These are phyloP conservation scores for Euwallacea fornicatus DNA, from an alignment of 1,140 invertebrate species.

Conservation along the genomic window DNA sequence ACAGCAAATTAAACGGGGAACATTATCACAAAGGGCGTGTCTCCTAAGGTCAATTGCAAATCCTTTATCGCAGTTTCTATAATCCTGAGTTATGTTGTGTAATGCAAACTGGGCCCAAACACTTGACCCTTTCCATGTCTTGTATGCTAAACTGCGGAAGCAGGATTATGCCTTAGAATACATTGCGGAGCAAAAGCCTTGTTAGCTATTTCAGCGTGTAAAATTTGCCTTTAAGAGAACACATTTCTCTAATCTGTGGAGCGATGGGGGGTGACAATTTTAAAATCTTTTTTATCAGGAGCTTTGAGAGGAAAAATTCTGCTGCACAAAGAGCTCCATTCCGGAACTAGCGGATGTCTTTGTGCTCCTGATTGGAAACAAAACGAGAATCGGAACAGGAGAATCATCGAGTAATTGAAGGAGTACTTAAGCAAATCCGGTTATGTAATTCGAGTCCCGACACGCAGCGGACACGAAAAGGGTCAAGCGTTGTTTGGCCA, in stretches of 20 bases:
- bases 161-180: conserved; percentile 3
- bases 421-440: not conserved
- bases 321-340: no score
- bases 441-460: not conserved
- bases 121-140: conserved; percentile 3
- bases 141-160: not conserved
- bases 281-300: no score
- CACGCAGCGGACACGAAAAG: conserved; percentile 13
- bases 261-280: no score
- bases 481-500: conserved; percentile 15
- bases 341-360: no score
- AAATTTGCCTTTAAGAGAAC: no score
- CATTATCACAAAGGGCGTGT: no score
- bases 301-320: no score
- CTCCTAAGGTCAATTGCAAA: not conserved
- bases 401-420: not conserved
- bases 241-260: no score
- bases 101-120: not conserved
- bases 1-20: no score
- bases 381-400: not conserved
- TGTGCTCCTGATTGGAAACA: no score
- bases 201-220: no score
- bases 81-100: conserved; percentile 1
- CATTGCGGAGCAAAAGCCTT: not conserved
- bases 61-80: not conserved